A percentile compares a stretch with the other conserved stretches of the same genome.
Conservation (phyloP, 2,888 invertebrate genomes). For the Ramazzottius varieornatus region DNA sequence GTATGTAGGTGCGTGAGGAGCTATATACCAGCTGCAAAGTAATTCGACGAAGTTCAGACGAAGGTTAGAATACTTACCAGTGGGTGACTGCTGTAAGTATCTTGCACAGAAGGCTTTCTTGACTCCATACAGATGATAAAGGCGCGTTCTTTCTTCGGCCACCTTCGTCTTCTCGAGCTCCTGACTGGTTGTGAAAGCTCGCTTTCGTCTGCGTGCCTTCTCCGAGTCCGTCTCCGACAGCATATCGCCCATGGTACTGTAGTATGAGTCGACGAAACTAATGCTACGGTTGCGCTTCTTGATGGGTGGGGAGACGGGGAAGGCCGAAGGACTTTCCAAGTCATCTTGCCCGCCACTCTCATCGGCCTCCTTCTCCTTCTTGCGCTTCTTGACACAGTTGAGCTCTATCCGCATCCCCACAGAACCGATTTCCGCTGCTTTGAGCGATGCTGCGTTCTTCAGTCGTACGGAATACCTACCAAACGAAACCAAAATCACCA, state of each 20-base stretch:
- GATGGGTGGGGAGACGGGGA: neutral
- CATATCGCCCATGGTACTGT: neutral
- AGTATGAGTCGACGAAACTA: neutral
- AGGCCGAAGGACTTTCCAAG: neutral
- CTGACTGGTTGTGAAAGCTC: neutral
- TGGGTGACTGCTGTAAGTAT: too few relatives aligned
- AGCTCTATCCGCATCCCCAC: neutral
- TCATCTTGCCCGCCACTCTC: neutral
- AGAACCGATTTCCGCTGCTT: neutral
- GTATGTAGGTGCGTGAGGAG: too few relatives aligned
- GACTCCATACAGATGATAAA: neutral
- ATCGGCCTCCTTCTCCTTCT: neutral
- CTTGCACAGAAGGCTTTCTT: neutral
- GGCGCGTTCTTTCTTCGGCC: neutral
- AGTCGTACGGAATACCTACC: too few relatives aligned
- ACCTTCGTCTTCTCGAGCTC: neutral
- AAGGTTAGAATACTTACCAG: too few relatives aligned
- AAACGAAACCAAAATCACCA: too few relatives aligned
- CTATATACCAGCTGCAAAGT: too few relatives aligned
- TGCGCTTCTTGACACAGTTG: neutral
- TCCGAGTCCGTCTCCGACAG: neutral
- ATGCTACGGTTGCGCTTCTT: neutral
- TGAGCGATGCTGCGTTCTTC: too few relatives aligned
- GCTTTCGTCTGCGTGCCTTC: neutral
- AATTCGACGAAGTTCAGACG: too few relatives aligned